Conservation (phyloP, 2,888 invertebrate genomes). For the Barypeithes pellucidus region DNA sequence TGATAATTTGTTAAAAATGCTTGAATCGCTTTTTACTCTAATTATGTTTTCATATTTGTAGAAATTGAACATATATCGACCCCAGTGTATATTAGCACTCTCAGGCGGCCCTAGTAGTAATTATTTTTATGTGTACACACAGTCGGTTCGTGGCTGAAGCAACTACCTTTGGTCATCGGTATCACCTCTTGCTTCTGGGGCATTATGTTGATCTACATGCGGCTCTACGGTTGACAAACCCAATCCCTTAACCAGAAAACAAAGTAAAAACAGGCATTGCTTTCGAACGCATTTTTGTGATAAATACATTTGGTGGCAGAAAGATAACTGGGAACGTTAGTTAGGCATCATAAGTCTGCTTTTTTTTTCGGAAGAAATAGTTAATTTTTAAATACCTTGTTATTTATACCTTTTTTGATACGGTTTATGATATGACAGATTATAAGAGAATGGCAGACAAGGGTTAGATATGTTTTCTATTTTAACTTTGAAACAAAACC, state of each 20-base stretch:
- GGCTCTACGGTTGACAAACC: constrained; percentile 53
- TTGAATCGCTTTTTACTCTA: not conserved
- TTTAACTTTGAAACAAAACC: too few species aligned
- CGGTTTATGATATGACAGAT: too few species aligned
- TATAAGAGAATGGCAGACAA: too few species aligned
- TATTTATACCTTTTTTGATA: too few species aligned
- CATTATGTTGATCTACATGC: constrained; percentile 82
- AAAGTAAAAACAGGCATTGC: constrained; percentile 49
- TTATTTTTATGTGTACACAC: constrained; percentile 56
- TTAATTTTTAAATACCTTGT: too few species aligned
- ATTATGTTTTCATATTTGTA: constrained; percentile 1
- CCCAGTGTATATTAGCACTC: constrained; percentile 71
- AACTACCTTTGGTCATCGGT: constrained; percentile 89
- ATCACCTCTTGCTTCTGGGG: constrained; percentile 93
- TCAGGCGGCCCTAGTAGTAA: constrained; percentile 63
- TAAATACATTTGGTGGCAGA: constrained; percentile 27
- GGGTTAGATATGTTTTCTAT: too few species aligned
- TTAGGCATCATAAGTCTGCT: not conserved
- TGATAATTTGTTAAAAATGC: too few species aligned
- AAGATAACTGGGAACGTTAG: constrained; percentile 9
- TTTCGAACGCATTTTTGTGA: constrained; percentile 48
- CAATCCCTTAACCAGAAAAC: constrained; percentile 36
- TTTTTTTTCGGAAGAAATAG: too few species aligned
- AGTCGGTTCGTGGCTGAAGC: constrained; percentile 78
- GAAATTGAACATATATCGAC: constrained; percentile 56